phyloP scores from a whole-genome alignment of 2,113 vertebrate genomes.

The Rattus rattus region DNA sequence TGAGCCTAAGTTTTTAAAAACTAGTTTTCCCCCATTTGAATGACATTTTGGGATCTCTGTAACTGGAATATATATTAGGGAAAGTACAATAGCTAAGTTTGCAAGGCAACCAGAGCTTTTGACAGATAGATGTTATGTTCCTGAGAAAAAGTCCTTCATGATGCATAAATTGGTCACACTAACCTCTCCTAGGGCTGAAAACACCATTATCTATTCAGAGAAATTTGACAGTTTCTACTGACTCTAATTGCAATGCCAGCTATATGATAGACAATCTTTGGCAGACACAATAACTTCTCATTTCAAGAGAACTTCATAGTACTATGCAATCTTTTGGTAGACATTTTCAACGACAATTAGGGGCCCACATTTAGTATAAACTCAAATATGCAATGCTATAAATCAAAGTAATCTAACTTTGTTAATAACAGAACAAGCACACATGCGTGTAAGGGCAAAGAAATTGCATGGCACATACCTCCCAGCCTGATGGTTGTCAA shows the following conservation, averaged over 20 bases:
- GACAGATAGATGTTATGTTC: conserved; percentile 68
- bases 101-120: conserved; percentile 64
- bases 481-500: background rate
- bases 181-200: conserved; percentile 64
- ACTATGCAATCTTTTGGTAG: conserved; percentile 63
- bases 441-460: background rate
- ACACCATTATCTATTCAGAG: conserved; percentile 66
- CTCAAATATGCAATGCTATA: conserved; percentile 19
- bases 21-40: background rate
- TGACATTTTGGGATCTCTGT: conserved; percentile 69
- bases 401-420: conserved; percentile 42
- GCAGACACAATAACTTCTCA: conserved; percentile 66
- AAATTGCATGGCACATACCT: background rate
- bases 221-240: conserved; percentile 68
- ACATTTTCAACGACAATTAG: conserved; percentile 66
- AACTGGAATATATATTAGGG: conserved; percentile 47
- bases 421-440: background rate
- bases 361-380: conserved; percentile 48
- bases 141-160: conserved; percentile 58
- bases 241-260: conserved; percentile 65
- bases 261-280: conserved; percentile 68
- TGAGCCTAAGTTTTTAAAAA: background rate
- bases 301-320: conserved; percentile 49
- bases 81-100: conserved; percentile 31
- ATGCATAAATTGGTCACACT: conserved; percentile 69